Base-by-base conservation (phyloP, 1,140 invertebrate genomes). In the Sycobia sp. region DNA sequence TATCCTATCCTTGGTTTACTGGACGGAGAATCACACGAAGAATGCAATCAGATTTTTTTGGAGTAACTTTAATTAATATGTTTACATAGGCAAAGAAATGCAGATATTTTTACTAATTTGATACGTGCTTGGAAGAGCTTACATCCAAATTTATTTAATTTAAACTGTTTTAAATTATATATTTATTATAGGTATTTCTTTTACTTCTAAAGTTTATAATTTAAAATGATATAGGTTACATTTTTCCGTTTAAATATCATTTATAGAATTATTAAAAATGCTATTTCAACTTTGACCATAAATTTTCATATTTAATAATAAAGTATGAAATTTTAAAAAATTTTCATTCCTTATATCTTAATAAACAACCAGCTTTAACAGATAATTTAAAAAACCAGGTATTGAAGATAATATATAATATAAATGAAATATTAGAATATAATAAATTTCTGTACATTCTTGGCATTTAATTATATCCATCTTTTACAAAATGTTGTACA, bases 181-280 rank as follows among this genome's bases (percentile, higher is more conserved):
- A 39, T 8, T 20, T n/a, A 27, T n/a, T 29, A 49, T 50, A 18
- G 34, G 5, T 49, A 50, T 49, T 22, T 16, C 50, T 36, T 25
- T 4, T 50, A 27, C 34, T 9, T 36, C 38, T 49, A 1, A 47
- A 18, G 25, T 23, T 43, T 29, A 3, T 44, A 14, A 3, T 56
- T n/a, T n/a, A n/a, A n/a, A n/a, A n/a, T n/a, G n/a, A n/a, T 56
- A 20, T 56, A 44, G 54, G 39, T 56, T 44, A 56, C 29, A 7
- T 18, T 20, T 38, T 49, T 1, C 1, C 9, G 1, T 29, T 10
- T 16, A 16, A 29, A 49, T 29, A 27, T 3, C 3, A 27, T 49
- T 4, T 29, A 9, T 29, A 23, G 29, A 27, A 27, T 25, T 7
- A 14, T 46, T 14, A 43, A 43, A 18, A 2, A 4, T 18, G 18